A percentile compares a stretch with the other conserved stretches of the same genome.
These are phyloP conservation scores for Asbolus verrucosus DNA, from an alignment of 1,140 invertebrate genomes.

Conservation along the genomic window DNA sequence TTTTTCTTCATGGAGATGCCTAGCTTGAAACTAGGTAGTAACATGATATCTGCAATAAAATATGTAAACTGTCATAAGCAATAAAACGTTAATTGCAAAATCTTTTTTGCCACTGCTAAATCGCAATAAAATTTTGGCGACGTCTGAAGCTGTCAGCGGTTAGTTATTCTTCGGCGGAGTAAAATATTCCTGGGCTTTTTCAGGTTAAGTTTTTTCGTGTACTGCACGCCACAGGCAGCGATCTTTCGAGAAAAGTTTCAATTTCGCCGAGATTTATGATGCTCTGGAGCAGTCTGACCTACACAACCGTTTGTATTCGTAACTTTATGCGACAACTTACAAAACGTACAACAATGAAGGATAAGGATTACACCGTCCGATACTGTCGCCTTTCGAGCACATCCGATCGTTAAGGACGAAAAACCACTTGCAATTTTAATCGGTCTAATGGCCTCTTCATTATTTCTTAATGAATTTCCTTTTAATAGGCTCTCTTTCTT, in stretches of 20 bases:
- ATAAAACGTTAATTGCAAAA: too few species aligned
- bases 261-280: slow-evolving; percentile 28
- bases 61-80: too few species aligned
- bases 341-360: slow-evolving; percentile 12
- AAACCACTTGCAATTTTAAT: slow-evolving; percentile 30
- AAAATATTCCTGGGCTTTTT: slow-evolving; percentile 32
- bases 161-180: background rate
- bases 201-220: slow-evolving; percentile 17
- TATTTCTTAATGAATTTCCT: slow-evolving; percentile 36
- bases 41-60: too few species aligned
- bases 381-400: background rate
- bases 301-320: slow-evolving; percentile 32
- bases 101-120: too few species aligned
- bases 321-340: slow-evolving; percentile 29
- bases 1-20: too few species aligned
- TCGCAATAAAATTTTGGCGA: slow-evolving; percentile 5
- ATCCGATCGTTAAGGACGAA: background rate
- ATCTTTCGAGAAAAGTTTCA: slow-evolving; percentile 33
- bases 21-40: too few species aligned
- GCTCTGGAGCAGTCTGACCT: slow-evolving; percentile 31
- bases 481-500: slow-evolving; percentile 22
- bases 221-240: slow-evolving; percentile 17
- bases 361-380: slow-evolving; percentile 1
- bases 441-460: slow-evolving; percentile 23
- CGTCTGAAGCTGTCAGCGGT: slow-evolving; percentile 23